Base-by-base conservation (phyloP, 2,888 invertebrate species). In the Leptopilina drosophilae region DNA sequence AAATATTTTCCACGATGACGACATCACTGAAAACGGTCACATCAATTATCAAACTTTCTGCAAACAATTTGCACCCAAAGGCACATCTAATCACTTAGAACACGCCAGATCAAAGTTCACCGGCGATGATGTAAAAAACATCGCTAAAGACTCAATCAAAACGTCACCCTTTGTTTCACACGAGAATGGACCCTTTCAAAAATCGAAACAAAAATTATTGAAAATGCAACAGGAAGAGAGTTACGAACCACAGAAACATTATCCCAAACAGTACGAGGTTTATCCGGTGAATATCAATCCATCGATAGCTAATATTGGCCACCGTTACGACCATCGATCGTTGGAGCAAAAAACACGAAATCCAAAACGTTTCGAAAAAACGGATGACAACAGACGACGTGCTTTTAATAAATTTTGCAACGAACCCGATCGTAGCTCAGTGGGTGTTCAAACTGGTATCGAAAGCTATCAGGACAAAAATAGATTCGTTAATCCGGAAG, bases 31-130 rank as follows among this genome's bases (percentile, higher is more conserved):
- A 64, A 87, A 88, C 46, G 88, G 87, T 8, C 85, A 86, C 75
- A 75, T 85, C 0, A 88, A 89, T 81, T 88, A 89, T 77, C 87
- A 89, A 49, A 86, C 87, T 0, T 89, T 88, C 59, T 88, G 89
- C 78, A 89, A 89, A 14, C 88, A 88, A 46, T 88, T 89, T 33
- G 86, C 80, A 8, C 80, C 82, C 1, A 82, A 82, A 66, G 78
- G 82, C 2, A 82, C 20, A 20, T 20, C 81, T 11, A 83, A 81
- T 67, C 77, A 80, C 5, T 79, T 77, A 26, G 82, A 82, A 12
- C 40, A 81, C 40, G 15, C 81, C 9, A 82, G 78, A 73, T 78
- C 78, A 20, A 80, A 79, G 67, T 67, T 82, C 4, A 78, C 53
- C 8, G 67, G 67, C 11, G 79, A 76, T 69, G 49, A 79, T 0